phyloP scores from a whole-genome alignment of 2,113 vertebrate species.

The Hyaena hyaena region DNA sequence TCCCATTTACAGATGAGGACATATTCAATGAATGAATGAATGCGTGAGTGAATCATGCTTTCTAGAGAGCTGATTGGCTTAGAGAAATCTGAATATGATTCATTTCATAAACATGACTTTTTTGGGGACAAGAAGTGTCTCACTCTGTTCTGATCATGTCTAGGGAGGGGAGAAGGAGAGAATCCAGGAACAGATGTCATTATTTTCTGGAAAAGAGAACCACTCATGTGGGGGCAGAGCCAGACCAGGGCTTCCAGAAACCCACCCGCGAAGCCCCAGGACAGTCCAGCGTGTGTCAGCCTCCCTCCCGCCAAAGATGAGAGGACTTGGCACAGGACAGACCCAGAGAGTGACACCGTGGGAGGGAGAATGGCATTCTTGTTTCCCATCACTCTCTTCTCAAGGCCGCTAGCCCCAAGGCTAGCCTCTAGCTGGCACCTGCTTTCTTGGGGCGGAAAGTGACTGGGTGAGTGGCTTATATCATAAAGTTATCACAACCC shows the following conservation, averaged over 20 bases:
- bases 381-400: not conserved
- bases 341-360: accelerated
- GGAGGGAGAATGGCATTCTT: not conserved
- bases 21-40: conserved; percentile 39
- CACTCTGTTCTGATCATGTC: not conserved
- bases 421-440: not conserved
- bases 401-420: not conserved
- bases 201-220: conserved; percentile 4
- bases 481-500: not conserved
- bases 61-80: not conserved
- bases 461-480: not conserved
- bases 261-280: not conserved
- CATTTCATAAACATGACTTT: conserved; percentile 20
- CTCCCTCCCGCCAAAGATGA: not conserved
- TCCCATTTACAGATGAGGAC: conserved; percentile 1
- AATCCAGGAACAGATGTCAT: not conserved
- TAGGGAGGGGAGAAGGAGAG: not conserved
- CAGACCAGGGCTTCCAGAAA: not conserved
- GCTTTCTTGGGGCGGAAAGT: not conserved
- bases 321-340: not conserved
- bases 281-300: not conserved
- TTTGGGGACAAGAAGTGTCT: not conserved
- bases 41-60: not conserved
- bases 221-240: not conserved
- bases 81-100: not conserved